These are phyloP conservation scores for Myrmophylax atrothorax DNA, from an alignment of 2,113 vertebrate genomes.

Conservation along the genomic window DNA sequence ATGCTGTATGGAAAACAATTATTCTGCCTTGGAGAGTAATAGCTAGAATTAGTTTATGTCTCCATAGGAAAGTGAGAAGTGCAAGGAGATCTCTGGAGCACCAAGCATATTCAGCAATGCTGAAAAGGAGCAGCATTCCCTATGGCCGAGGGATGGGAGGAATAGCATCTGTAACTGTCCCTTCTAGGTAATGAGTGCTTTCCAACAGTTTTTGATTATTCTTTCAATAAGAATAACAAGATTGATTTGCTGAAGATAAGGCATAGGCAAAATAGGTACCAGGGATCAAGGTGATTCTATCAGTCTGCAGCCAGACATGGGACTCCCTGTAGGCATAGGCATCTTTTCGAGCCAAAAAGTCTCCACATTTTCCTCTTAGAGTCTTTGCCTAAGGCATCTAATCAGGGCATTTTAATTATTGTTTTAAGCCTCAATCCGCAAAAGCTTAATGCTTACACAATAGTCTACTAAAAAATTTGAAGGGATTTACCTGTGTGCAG, in stretches of 20 bases:
- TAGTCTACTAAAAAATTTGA: not conserved
- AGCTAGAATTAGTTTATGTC: not conserved
- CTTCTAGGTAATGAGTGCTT: conserved; percentile 9
- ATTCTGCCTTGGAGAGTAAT: not conserved
- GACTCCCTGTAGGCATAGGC: not conserved
- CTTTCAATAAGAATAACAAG: conserved; percentile 15
- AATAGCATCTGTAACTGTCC: not conserved
- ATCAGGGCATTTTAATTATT: not conserved
- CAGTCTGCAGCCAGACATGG: not conserved
- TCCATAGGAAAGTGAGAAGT: not conserved
- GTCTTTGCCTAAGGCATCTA: not conserved
- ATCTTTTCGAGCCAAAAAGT: not conserved
- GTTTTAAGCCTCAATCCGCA: not conserved
- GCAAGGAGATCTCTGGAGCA: not conserved
- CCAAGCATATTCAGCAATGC: not conserved
- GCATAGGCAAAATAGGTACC: not conserved
- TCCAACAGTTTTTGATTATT: conserved; percentile 4
- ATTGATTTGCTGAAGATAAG: conserved; percentile 1
- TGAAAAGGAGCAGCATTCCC: not conserved
- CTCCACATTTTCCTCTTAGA: not conserved
- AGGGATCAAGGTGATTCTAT: not conserved
- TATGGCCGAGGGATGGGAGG: not conserved
- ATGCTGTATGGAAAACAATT: not conserved
- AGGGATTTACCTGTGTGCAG: not conserved
- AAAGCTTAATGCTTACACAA: not conserved